Evolutionary conservation across 2,113 vertebrate species (phyloP).

Genomic region (Hymenochirus boettgeri): DNA sequence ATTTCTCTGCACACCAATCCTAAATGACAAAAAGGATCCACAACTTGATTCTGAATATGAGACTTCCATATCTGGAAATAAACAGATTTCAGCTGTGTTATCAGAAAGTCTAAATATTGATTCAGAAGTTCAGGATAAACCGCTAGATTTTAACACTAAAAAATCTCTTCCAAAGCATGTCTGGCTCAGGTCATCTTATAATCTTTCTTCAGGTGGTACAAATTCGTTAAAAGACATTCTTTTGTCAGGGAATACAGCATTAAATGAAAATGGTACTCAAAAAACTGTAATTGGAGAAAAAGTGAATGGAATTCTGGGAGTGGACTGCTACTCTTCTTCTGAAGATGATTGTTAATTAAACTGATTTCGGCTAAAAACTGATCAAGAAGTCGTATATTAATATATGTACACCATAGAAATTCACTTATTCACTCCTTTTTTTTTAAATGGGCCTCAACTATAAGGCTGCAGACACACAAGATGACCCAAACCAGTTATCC

Average conservation of each 20-base stretch:
- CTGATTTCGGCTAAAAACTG: no score
- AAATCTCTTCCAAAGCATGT: constrained; percentile 57
- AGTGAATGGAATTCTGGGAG: constrained; percentile 54
- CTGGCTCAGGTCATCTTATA: constrained; percentile 47
- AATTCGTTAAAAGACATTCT: constrained; percentile 52
- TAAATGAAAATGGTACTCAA: not conserved
- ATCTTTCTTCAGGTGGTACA: constrained; percentile 31
- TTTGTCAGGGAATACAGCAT: constrained; percentile 60
- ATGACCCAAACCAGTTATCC: no score
- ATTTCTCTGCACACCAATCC: constrained; percentile 17
- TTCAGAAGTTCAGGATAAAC: constrained; percentile 59
- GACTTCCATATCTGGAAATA: not conserved
- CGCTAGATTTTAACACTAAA: constrained; percentile 58
- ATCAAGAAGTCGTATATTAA: no score
- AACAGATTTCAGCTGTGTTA: not conserved
- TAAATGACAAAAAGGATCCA: constrained; percentile 6
- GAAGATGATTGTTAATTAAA: constrained; percentile 53
- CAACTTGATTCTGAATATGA: constrained; percentile 13
- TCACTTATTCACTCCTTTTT: no score
- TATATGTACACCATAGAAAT: no score
- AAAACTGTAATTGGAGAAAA: constrained; percentile 1
- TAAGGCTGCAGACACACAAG: no score
- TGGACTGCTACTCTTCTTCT: constrained; percentile 65
- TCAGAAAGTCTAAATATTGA: not conserved
- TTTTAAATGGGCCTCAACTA: no score